A percentile compares a stretch with the other conserved stretches of the same genome.
These are phyloP conservation scores for Artibeus jamaicensis DNA, from an alignment of 2,797 vertebrate genomes.

Conservation along the genomic window DNA sequence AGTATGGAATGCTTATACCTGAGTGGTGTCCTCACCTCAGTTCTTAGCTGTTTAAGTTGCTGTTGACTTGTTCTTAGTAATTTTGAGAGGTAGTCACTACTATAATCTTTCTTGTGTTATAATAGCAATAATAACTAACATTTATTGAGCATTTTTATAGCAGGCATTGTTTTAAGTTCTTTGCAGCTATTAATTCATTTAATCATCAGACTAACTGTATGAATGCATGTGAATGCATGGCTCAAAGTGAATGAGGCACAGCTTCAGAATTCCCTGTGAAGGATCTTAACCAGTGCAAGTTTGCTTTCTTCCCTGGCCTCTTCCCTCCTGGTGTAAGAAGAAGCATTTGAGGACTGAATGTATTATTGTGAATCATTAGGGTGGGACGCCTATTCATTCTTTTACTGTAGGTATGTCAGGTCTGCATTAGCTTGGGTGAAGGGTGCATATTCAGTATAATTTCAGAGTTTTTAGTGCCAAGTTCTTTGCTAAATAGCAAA, in stretches of 20 bases:
- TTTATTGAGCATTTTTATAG: background rate
- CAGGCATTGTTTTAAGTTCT: background rate
- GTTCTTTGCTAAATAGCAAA: background rate
- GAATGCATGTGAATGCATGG: background rate
- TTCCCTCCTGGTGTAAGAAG: background rate
- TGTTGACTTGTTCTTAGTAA: background rate
- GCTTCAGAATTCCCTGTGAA: background rate
- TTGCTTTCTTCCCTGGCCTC: background rate
- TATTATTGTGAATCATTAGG: background rate
- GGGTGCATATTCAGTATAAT: background rate
- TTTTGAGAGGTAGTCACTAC: background rate
- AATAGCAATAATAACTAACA: background rate
- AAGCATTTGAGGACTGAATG: background rate
- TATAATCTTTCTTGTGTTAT: background rate
- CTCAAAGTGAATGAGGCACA: background rate
- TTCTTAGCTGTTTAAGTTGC: background rate
- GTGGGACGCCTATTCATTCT: background rate
- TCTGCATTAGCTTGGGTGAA: background rate
- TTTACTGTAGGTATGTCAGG: background rate
- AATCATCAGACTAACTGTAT: background rate
- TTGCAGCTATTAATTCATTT: background rate
- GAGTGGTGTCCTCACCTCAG: background rate
- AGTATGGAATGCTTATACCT: background rate
- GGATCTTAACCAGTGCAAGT: background rate
- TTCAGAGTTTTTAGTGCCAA: background rate